phyloP scores from a whole-genome alignment of 2,113 vertebrate species.

The Caranx melampygus region DNA sequence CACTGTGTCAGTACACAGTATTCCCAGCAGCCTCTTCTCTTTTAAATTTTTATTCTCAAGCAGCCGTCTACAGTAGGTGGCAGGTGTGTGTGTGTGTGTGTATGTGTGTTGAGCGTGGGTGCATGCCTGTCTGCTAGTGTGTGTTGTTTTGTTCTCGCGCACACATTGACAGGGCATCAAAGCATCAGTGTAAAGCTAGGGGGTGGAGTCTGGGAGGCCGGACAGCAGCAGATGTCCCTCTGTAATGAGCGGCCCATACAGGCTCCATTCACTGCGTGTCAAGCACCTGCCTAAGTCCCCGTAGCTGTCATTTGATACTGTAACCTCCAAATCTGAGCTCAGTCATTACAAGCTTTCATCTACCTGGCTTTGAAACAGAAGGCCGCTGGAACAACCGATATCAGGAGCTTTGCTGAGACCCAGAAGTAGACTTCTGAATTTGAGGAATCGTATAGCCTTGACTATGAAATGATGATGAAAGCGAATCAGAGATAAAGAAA shows the following conservation, averaged over 20 bases:
- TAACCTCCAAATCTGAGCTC: constrained; percentile 66
- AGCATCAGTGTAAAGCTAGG: constrained; percentile 72
- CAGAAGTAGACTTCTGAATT: neutral
- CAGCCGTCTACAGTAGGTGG: constrained; percentile 29
- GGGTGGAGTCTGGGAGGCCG: constrained; percentile 66
- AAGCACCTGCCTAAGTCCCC: constrained; percentile 73
- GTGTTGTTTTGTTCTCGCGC: constrained; percentile 66
- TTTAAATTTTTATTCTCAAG: constrained; percentile 18
- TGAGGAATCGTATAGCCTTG: neutral
- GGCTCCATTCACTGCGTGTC: constrained; percentile 71
- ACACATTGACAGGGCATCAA: constrained; percentile 75
- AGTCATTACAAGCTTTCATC: constrained; percentile 48
- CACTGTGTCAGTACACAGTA: neutral
- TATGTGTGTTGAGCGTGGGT: neutral
- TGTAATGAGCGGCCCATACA: constrained; percentile 76
- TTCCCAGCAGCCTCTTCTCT: constrained; percentile 15
- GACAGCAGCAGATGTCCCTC: constrained; percentile 84
- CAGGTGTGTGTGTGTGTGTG: constrained; percentile 37
- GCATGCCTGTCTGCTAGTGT: constrained; percentile 15
- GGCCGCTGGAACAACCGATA: constrained; percentile 1
- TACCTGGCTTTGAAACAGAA: constrained; percentile 58
- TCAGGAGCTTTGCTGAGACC: neutral
- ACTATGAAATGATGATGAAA: neutral
- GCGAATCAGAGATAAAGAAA: neutral
- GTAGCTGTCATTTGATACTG: constrained; percentile 73